Evolutionary conservation across 2,797 vertebrate species (phyloP), one percentile per base, ranked within the genome.

Genomic region (Lacerta viridis): DNA sequence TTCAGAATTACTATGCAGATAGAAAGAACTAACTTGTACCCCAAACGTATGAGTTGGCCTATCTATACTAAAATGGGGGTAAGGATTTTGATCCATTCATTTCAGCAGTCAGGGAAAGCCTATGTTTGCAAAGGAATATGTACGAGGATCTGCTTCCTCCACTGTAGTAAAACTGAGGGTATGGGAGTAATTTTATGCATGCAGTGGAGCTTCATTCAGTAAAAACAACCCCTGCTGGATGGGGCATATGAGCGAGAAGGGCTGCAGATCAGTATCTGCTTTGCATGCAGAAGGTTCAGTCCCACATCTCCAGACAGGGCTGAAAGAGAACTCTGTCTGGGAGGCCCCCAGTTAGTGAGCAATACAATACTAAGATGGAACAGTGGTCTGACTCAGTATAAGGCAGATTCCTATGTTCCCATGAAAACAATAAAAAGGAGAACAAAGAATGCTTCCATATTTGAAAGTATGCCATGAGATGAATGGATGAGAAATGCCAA

Each of bases 41-140:
- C 55, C 76, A 76, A 50, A 0, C 0, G n/a, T 20, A 33, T 0
- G 0, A 6, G 0, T 76, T 75, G 29, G 7, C 27, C 64, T 33
- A 61, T 0, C 2, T 0, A 80, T 66, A 25, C 25, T 59, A 78
- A 83, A 33, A 74, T 80, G 27, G 83, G 80, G 0, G 0, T 75
- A 50, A 3, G 84, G 75, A 86, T 0, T 23, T 23, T 68, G 11
- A 71, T 20, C n/a, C 66, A 55, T 36, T 64, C 50, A 59, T 15
- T 25, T 55, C 13, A 64, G 7, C 41, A 72, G 61, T 25, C 5
- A 18, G 27, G n/a, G 11, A 1, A 33, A 41, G 68, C 46, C 20
- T 3, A 50, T 33, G 10, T 1, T 86, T 78, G 20, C 29, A 78
- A 7, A 68, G 10, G 33, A 68, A 59, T 39, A 69, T 25, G 59